These are phyloP conservation scores for Meiosimyza decipiens DNA, from an alignment of 2,888 invertebrate species.

Conservation along the genomic window DNA sequence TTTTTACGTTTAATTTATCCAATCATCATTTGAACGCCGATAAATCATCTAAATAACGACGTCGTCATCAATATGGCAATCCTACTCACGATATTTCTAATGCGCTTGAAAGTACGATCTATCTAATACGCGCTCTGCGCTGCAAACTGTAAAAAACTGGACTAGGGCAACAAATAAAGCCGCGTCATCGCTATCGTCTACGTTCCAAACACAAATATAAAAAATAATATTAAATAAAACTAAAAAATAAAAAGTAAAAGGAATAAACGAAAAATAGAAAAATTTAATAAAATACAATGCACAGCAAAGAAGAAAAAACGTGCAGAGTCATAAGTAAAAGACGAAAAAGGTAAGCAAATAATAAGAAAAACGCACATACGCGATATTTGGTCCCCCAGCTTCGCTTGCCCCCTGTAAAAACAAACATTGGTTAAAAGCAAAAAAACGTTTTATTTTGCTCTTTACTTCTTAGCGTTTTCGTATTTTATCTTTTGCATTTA, in stretches of 20 bases:
- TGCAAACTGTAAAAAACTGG: background rate
- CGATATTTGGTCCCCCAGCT: background rate
- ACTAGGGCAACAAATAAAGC: constrained; percentile 22
- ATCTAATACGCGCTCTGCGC: background rate
- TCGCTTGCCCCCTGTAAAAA: background rate
- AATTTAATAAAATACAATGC: too few relatives aligned
- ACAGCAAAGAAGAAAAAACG: background rate
- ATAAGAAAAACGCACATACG: background rate
- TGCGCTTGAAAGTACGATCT: background rate
- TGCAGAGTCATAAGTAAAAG: constrained; percentile 11
- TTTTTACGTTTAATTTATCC: too few relatives aligned
- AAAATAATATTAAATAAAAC: background rate
- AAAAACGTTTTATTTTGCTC: too few relatives aligned
- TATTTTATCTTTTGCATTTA: too few relatives aligned
- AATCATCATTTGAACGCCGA: too few relatives aligned
- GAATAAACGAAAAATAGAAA: too few relatives aligned
- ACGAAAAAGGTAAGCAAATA: background rate
- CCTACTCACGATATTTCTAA: background rate
- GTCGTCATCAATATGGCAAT: too few relatives aligned
- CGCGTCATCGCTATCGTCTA: background rate
- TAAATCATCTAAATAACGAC: too few relatives aligned
- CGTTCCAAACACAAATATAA: background rate
- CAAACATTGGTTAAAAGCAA: background rate
- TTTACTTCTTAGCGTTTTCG: too few relatives aligned
- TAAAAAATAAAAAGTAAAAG: too few relatives aligned